Evolutionary conservation across 2,888 invertebrate species (phyloP).

Genomic region (Cylindroiulus punctatus): DNA sequence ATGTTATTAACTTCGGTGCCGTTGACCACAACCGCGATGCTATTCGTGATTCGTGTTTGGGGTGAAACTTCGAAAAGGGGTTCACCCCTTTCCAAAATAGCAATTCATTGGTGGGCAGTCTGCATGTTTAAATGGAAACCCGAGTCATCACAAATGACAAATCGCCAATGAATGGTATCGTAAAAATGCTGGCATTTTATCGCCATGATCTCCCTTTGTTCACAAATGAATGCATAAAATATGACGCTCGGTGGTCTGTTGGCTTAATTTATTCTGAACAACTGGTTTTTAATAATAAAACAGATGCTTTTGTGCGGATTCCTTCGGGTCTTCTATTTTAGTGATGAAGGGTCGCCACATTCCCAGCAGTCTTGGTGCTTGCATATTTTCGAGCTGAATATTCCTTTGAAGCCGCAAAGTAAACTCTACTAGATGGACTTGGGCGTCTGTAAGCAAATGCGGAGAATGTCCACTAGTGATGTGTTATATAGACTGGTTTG

Average conservation of each 20-base stretch:
- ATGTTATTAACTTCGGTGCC: conserved; percentile 25
- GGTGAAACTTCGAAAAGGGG: background rate
- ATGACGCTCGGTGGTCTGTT: conserved; percentile 22
- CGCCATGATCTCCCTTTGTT: background rate
- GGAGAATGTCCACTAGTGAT: no score
- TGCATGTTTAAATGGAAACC: background rate
- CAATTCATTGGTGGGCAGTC: conserved; percentile 37
- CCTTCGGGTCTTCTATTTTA: no score
- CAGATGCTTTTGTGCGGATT: conserved; percentile 14
- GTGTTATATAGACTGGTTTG: no score
- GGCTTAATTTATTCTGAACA: conserved; percentile 19
- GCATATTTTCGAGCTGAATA: no score
- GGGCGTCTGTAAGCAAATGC: no score
- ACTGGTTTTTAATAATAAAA: conserved; percentile 45
- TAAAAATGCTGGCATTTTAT: background rate
- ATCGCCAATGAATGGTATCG: background rate
- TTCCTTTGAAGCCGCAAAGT: no score
- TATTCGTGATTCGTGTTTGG: conserved; percentile 7
- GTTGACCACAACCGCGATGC: conserved; percentile 40
- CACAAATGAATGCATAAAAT: background rate
- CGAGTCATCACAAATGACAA: conserved; percentile 26
- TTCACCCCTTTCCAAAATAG: background rate
- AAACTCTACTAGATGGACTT: no score
- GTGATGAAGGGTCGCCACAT: no score
- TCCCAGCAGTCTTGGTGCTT: no score